Evolutionary conservation across 2,888 invertebrate species (phyloP), one percentile per base, ranked within the genome.

Genomic region (Geotrupes spiniger): DNA sequence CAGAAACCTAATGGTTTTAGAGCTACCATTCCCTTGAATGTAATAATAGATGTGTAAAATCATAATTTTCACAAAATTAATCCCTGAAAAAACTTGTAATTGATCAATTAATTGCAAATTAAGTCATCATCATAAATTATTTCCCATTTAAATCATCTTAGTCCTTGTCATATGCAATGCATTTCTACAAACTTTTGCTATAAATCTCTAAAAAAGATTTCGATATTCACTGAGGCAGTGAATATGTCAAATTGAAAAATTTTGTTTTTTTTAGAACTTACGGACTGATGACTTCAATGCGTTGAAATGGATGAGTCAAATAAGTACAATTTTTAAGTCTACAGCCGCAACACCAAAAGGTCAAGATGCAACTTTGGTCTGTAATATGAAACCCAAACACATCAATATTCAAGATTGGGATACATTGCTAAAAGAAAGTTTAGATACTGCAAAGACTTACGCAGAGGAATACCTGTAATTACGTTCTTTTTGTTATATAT

Each of bases 301-400:
- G 0, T 72, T 78, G 60, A 75, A 76, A 41, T 91, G 91, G 91
- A 73, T 90, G 70, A 64, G 76, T 36, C 75, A 78, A 52, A 76
- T 87, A 25, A 75, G 80, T 39, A 69, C 76, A 0, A 77, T 82
- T 52, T 83, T 89, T 65, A 71, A 76, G n/a, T 78, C 81, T 0
- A 65, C 70, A 25, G 70, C 78, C 14, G 64, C 69, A 3, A 66
- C 78, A 1, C 75, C 79, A 0, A 79, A 77, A 65, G 80, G 79
- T n/a, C 80, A 83, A 68, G 76, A 82, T 63, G 68, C 78, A 0
- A 63, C 68, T 4, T 70, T 79, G 2, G 77, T 80, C 42, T 85
- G 84, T 39, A 83, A 83, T 67, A 85, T 89, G 83, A 82, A 81
- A 56, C 76, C 78, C 5, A 82, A 81, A 54, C 82, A 80, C 68